These are phyloP conservation scores for Megalopta genalis DNA, from an alignment of 1,140 invertebrate species.

Conservation along the genomic window DNA sequence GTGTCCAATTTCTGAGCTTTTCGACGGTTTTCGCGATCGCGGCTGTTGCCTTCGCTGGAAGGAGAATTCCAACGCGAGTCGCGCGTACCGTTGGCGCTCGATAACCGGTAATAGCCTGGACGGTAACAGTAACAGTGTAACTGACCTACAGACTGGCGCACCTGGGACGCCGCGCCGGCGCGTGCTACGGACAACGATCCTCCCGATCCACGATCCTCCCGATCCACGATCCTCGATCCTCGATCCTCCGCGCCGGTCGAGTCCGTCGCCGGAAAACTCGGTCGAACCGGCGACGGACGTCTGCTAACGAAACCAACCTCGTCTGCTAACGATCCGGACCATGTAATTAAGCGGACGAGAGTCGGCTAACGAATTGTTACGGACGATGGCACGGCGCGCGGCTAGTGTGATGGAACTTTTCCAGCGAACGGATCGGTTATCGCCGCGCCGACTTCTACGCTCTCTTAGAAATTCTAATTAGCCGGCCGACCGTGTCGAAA, in stretches of 20 bases:
- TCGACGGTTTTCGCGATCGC: neutral
- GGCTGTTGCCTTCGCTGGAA: neutral
- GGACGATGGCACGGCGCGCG: neutral
- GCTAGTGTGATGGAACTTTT: neutral
- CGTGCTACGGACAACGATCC: neutral
- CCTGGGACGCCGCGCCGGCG: conserved; percentile 25
- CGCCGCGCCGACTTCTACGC: neutral
- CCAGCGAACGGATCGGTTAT: neutral
- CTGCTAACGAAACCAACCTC: too few relatives aligned
- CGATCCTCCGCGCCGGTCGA: neutral
- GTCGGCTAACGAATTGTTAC: neutral
- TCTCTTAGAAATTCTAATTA: conserved; percentile 46
- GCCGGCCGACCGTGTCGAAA: conserved; percentile 38
- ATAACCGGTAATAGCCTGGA: conserved; percentile 66
- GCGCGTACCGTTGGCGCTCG: conserved; percentile 63
- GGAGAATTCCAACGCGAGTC: conserved; percentile 37
- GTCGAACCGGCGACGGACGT: neutral
- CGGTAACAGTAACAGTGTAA: conserved; percentile 67
- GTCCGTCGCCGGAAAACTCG: neutral
- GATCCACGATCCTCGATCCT: neutral
- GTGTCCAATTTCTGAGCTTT: neutral
- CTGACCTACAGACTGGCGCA: conserved; percentile 65
- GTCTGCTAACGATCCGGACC: neutral
- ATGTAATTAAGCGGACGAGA: conserved; percentile 9
- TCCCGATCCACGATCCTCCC: neutral